Percentiles rank a stretch among this genome's conserved stretches.
phyloP scores from a whole-genome alignment of 2,888 invertebrate species.

The Anodontia alba region DNA sequence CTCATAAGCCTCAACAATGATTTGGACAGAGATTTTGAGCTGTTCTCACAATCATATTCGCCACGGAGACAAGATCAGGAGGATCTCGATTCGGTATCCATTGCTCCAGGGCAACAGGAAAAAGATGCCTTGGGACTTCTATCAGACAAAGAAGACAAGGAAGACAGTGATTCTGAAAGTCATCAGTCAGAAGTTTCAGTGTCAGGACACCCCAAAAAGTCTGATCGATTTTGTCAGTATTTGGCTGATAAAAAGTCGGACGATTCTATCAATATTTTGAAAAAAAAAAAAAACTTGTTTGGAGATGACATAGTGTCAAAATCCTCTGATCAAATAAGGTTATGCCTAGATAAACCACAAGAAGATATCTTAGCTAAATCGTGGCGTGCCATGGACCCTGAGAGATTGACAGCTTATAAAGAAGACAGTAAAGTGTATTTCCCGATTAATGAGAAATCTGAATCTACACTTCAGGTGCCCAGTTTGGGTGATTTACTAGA shows the following conservation, averaged over 20 bases:
- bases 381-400: too few species aligned
- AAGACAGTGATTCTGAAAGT: background rate
- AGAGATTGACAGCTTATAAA: too few species aligned
- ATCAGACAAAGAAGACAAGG: background rate
- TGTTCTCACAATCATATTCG: background rate
- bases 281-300: slow-evolving; percentile 10
- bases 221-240: too few species aligned
- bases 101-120: too few species aligned
- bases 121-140: too few species aligned
- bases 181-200: slow-evolving; percentile 4
- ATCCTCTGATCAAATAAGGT: background rate
- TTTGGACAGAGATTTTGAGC: background rate
- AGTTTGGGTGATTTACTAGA: too few species aligned
- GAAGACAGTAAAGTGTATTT: too few species aligned
- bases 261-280: background rate
- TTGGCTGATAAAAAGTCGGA: background rate
- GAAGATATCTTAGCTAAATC: background rate
- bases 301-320: too few species aligned
- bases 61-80: background rate
- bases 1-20: background rate
- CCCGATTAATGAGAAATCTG: too few species aligned
- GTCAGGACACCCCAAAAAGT: background rate
- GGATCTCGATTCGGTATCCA: too few species aligned
- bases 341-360: slow-evolving; percentile 5
- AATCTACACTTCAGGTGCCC: too few species aligned